Evolutionary conservation across 2,888 invertebrate genomes (phyloP).

Genomic region (Ectemnius continuus): DNA sequence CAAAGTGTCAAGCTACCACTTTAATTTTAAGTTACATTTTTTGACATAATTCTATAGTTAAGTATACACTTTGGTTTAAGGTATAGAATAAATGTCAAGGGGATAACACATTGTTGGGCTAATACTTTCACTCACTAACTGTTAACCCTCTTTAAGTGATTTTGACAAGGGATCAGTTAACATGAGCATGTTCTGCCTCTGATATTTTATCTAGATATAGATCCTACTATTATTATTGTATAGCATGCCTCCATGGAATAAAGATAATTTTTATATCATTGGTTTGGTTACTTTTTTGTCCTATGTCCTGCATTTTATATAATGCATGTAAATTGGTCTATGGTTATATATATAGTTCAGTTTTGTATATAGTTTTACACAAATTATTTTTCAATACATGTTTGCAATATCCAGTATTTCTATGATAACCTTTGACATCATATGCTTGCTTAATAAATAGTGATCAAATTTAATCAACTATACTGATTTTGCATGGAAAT

Average conservation of each 20-base stretch:
- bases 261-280: conserved; percentile 71
- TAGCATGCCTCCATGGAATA: conserved; percentile 74
- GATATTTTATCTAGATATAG: conserved; percentile 60
- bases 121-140: conserved; percentile 3
- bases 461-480: too few species aligned
- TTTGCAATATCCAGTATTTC: too few species aligned
- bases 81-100: neutral
- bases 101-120: too few species aligned
- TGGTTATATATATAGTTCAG: too few species aligned
- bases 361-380: too few species aligned
- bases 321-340: conserved; percentile 57
- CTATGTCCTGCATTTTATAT: conserved; percentile 69
- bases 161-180: conserved; percentile 49
- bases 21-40: conserved; percentile 37
- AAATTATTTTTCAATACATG: too few species aligned
- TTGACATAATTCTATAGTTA: conserved; percentile 8
- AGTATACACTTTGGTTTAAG: conserved; percentile 14
- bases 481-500: neutral
- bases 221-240: conserved; percentile 66
- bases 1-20: conserved; percentile 12
- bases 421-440: too few species aligned
- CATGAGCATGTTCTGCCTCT: conserved; percentile 71
- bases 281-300: conserved; percentile 73
- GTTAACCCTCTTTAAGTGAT: conserved; percentile 34
- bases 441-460: too few species aligned